Evolutionary conservation across 2,797 vertebrate genomes (phyloP).

Genomic region (Melopsittacus undulatus): DNA sequence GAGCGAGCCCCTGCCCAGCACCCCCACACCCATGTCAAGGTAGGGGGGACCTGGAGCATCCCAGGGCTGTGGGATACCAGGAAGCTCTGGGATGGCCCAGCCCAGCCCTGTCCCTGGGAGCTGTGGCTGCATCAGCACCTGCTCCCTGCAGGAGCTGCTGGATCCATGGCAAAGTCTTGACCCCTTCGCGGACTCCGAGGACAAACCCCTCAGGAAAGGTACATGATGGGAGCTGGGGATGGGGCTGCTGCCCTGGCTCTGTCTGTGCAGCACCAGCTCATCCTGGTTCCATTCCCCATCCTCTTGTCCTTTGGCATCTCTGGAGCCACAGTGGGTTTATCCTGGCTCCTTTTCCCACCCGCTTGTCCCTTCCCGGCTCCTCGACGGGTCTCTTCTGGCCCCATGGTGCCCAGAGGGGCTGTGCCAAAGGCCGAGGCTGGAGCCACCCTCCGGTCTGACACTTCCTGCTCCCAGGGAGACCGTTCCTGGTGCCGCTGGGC

Average conservation of each 20-base stretch:
- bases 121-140: accelerated
- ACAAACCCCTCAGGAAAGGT: constrained; percentile 86
- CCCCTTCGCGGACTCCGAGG: constrained; percentile 75
- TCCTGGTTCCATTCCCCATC: neutral
- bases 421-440: neutral
- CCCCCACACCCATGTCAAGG: constrained; percentile 13
- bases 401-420: neutral
- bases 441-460: neutral
- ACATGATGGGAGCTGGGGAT: neutral
- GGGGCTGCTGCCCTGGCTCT: neutral
- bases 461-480: constrained; percentile 78
- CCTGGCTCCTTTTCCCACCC: no score
- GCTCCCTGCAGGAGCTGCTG: constrained; percentile 66
- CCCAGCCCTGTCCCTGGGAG: neutral
- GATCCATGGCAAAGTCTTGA: constrained; percentile 86
- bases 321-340: neutral
- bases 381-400: accelerated
- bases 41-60: neutral
- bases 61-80: no score
- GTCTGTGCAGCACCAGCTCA: neutral
- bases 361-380: neutral
- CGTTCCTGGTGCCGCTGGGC: constrained; percentile 79
- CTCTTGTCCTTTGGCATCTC: neutral
- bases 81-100: accelerated
- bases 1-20: constrained; percentile 43